Evolutionary conservation across 2,113 vertebrate species (phyloP).

Genomic region (Zosterops pallidus): DNA sequence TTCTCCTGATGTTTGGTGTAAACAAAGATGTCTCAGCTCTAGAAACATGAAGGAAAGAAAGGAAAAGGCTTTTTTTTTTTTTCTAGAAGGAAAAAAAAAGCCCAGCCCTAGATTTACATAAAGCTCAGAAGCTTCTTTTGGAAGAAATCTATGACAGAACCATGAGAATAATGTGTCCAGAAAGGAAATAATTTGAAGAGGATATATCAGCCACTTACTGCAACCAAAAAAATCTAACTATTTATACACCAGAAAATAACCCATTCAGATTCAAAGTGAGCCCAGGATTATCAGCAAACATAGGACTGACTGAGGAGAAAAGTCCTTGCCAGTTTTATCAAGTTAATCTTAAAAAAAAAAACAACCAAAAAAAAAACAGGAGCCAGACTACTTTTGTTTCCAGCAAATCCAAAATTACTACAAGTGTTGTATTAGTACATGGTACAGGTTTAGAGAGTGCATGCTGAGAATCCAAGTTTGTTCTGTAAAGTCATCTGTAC

Average conservation of each 20-base stretch:
- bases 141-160: background rate
- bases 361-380: background rate
- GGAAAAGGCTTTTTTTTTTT: no score
- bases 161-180: background rate
- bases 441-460: background rate
- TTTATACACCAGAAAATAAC: background rate
- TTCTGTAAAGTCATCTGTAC: background rate
- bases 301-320: background rate
- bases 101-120: background rate
- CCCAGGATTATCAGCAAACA: background rate
- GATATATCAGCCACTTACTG: background rate
- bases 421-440: background rate
- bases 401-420: background rate
- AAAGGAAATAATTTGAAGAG: background rate
- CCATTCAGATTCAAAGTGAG: background rate
- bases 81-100: background rate
- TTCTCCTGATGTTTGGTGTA: background rate
- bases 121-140: background rate
- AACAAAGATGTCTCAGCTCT: background rate
- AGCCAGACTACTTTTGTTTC: background rate
- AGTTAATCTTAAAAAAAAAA: constrained; percentile 1
- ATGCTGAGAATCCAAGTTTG: background rate
- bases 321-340: background rate
- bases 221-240: background rate
- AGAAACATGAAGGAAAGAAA: background rate